These are phyloP conservation scores for Coleophora flavipennella DNA, from an alignment of 2,888 invertebrate species.

Conservation along the genomic window DNA sequence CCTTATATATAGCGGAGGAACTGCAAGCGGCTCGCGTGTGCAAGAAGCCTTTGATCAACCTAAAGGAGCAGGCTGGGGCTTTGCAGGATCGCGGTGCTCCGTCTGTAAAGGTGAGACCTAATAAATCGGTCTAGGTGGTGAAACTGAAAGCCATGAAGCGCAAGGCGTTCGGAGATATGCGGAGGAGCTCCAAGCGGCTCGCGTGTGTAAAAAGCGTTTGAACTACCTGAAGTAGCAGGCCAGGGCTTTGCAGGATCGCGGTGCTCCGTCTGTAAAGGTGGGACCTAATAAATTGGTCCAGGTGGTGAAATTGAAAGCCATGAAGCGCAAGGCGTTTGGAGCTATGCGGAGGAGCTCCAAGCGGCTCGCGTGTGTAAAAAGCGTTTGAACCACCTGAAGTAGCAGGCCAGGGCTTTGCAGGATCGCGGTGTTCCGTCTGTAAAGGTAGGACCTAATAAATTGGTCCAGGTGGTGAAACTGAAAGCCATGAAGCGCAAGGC, in stretches of 20 bases:
- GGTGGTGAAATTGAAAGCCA: slow-evolving; percentile 88
- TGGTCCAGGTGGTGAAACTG: slow-evolving; percentile 80
- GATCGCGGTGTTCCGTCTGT: slow-evolving; percentile 46
- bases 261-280: slow-evolving; percentile 41
- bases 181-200: slow-evolving; percentile 92
- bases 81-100: slow-evolving; percentile 42
- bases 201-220: slow-evolving; percentile 91
- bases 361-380: slow-evolving; percentile 93
- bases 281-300: slow-evolving; percentile 22
- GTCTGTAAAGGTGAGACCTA: slow-evolving; percentile 37
- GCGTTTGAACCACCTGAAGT: slow-evolving; percentile 92
- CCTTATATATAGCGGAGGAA: slow-evolving; percentile 52
- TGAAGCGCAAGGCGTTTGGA: slow-evolving; percentile 96
- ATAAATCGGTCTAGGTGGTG: slow-evolving; percentile 76
- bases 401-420: slow-evolving; percentile 66
- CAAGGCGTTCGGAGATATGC: slow-evolving; percentile 95
- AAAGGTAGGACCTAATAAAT: slow-evolving; percentile 32
- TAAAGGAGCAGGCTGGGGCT: slow-evolving; percentile 80
- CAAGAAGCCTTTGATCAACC: slow-evolving; percentile 92
- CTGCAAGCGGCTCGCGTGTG: slow-evolving; percentile 91
- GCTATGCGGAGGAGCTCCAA: slow-evolving; percentile 81
- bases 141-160: slow-evolving; percentile 91
- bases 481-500: slow-evolving; percentile 94
- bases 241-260: slow-evolving; percentile 40
- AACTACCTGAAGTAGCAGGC: slow-evolving; percentile 90